Evolutionary conservation across 2,888 invertebrate genomes (phyloP).

Genomic region (Ischnura elegans): DNA sequence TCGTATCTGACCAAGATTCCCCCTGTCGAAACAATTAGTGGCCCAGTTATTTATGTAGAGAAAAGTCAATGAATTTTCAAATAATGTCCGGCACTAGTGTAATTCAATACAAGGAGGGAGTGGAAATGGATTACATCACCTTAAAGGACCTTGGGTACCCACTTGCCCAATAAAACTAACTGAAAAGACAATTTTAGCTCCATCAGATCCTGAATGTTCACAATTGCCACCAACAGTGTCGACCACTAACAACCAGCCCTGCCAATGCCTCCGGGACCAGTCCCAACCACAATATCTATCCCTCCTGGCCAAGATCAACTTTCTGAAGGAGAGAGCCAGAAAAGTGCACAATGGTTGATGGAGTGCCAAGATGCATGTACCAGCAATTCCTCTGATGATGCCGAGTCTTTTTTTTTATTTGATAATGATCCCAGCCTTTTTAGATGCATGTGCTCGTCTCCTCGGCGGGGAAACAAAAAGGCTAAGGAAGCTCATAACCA

Average conservation of each 20-base stretch:
- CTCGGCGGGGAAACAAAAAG: conserved; percentile 47
- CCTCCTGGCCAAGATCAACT: neutral
- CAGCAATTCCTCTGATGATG: conserved; percentile 52
- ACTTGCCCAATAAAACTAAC: neutral
- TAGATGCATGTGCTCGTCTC: conserved; percentile 64
- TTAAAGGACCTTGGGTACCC: neutral
- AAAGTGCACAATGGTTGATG: conserved; percentile 46
- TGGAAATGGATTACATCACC: neutral
- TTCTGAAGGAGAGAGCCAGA: conserved; percentile 34
- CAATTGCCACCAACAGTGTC: neutral
- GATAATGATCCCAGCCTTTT: conserved; percentile 51
- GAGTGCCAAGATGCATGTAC: conserved; percentile 61
- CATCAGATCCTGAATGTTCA: neutral
- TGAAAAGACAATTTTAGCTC: neutral
- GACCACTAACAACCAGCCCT: neutral
- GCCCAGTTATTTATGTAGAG: too few species aligned
- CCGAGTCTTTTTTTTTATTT: neutral
- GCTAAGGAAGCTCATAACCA: conserved; percentile 38
- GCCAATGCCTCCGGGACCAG: neutral
- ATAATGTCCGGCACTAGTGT: too few species aligned
- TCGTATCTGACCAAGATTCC: too few species aligned
- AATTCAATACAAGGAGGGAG: neutral
- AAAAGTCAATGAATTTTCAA: too few species aligned
- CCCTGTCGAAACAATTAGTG: too few species aligned
- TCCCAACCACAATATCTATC: neutral